Conservation (phyloP, 2,888 invertebrate species). For the Mythimna ferrago region DNA sequence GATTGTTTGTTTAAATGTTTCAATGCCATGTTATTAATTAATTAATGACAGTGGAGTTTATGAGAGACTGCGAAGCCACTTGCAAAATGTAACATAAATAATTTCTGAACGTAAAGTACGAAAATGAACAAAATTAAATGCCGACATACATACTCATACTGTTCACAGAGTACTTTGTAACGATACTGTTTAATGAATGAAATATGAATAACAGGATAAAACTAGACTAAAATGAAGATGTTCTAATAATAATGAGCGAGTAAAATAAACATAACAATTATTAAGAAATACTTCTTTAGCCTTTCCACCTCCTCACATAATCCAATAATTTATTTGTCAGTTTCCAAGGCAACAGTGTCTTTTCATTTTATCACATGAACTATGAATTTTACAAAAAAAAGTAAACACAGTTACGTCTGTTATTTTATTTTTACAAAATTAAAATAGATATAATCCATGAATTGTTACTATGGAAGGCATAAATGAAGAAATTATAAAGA, state of each 20-base stretch:
- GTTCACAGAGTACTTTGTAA: too few species aligned
- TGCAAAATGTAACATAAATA: too few species aligned
- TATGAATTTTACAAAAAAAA: constrained; percentile 81
- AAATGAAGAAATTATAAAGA: constrained; percentile 92
- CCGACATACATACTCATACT: background rate
- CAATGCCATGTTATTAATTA: background rate
- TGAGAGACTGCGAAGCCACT: background rate
- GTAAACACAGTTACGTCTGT: constrained; percentile 79
- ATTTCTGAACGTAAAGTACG: constrained; percentile 11
- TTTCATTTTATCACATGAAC: constrained; percentile 71
- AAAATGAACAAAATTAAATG: background rate
- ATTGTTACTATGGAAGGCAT: constrained; percentile 86
- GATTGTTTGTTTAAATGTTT: background rate
- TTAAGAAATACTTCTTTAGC: constrained; percentile 3
- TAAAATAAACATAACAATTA: background rate
- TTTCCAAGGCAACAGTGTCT: constrained; percentile 77
- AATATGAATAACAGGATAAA: background rate
- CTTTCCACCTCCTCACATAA: constrained; percentile 10
- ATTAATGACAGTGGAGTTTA: too few species aligned
- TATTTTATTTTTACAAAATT: constrained; percentile 80
- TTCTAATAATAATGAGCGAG: background rate
- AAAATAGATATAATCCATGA: constrained; percentile 68
- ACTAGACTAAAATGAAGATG: background rate
- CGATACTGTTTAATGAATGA: too few species aligned
- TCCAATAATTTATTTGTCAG: constrained; percentile 68